Percentiles rank a stretch among this genome's conserved stretches.
Conservation (phyloP, 2,888 invertebrate species). For the Argyra leucocephala region DNA sequence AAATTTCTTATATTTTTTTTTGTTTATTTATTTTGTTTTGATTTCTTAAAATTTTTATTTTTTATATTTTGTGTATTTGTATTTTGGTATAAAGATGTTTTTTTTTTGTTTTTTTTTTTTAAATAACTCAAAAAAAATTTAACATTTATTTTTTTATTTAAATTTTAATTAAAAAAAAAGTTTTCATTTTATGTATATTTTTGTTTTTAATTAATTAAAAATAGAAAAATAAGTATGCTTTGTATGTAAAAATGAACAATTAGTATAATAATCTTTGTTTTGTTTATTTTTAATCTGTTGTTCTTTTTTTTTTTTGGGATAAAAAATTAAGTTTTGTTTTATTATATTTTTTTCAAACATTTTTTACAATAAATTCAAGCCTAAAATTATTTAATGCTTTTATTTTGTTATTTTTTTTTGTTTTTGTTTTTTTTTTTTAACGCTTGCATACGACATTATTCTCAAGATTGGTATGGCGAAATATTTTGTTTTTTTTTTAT, state of each 20-base stretch:
- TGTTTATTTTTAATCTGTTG: neutral
- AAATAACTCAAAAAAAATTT: constrained; percentile 32
- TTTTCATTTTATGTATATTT: constrained; percentile 20
- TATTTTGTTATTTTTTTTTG: too few species aligned
- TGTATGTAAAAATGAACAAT: neutral
- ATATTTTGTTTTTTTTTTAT: constrained; percentile 1
- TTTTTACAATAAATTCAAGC: neutral
- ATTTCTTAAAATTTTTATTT: too few species aligned
- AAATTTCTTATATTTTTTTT: constrained; percentile 24
- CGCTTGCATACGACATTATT: neutral
- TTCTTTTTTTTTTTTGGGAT: constrained; percentile 4
- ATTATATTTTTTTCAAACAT: constrained; percentile 5
- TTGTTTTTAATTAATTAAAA: constrained; percentile 22
- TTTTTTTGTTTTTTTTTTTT: constrained; percentile 24
- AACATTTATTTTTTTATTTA: constrained; percentile 26
- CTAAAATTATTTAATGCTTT: neutral
- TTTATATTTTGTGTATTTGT: constrained; percentile 12
- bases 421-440: too few species aligned
- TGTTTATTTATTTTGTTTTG: constrained; percentile 30
- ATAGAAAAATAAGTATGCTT: constrained; percentile 19
- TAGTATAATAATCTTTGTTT: neutral
- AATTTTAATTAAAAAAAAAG: too few species aligned
- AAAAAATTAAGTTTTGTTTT: neutral
- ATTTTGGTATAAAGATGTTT: constrained; percentile 25
- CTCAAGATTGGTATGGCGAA: neutral